A percentile compares a stretch with the other conserved stretches of the same genome.
Evolutionary conservation across 2,888 invertebrate species (phyloP).

Genomic region (Sphaerophoria taeniata): DNA sequence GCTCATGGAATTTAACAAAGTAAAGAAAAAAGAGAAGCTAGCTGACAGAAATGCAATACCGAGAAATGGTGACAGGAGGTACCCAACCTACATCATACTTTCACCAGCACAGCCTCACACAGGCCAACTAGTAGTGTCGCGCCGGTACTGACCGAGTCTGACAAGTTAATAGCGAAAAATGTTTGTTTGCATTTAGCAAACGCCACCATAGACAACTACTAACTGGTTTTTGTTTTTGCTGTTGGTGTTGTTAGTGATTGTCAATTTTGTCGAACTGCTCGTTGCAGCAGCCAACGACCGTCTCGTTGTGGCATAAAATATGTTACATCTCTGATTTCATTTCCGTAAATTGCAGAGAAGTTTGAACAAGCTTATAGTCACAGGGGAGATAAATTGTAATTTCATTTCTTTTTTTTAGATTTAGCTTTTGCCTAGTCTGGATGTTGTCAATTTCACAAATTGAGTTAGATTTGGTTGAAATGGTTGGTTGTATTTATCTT

Average conservation of each 20-base stretch:
- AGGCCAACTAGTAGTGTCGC: background rate
- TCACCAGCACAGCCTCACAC: slow-evolving; percentile 33
- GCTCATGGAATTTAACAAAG: slow-evolving; percentile 16
- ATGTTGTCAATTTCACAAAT: slow-evolving; percentile 28
- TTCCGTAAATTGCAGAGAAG: slow-evolving; percentile 55
- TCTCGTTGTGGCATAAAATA: slow-evolving; percentile 1
- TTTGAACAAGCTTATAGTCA: slow-evolving; percentile 37
- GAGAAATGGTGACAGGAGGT: slow-evolving; percentile 39
- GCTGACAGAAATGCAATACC: background rate
- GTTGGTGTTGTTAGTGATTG: slow-evolving; percentile 11
- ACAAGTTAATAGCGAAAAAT: slow-evolving; percentile 35
- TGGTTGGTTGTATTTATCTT: slow-evolving; percentile 14
- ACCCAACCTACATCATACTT: slow-evolving; percentile 52
- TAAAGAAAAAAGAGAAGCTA: background rate
- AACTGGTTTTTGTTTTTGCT: background rate
- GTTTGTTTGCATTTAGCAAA: slow-evolving; percentile 44
- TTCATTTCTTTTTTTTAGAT: slow-evolving; percentile 36
- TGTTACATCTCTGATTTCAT: slow-evolving; percentile 58
- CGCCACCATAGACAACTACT: slow-evolving; percentile 30
- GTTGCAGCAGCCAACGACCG: background rate
- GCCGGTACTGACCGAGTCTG: background rate
- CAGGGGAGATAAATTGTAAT: slow-evolving; percentile 52
- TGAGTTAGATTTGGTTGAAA: slow-evolving; percentile 18
- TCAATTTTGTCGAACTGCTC: slow-evolving; percentile 16
- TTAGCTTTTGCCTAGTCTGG: background rate